phyloP scores from a whole-genome alignment of 2,797 vertebrate genomes.

The Helarctos malayanus region DNA sequence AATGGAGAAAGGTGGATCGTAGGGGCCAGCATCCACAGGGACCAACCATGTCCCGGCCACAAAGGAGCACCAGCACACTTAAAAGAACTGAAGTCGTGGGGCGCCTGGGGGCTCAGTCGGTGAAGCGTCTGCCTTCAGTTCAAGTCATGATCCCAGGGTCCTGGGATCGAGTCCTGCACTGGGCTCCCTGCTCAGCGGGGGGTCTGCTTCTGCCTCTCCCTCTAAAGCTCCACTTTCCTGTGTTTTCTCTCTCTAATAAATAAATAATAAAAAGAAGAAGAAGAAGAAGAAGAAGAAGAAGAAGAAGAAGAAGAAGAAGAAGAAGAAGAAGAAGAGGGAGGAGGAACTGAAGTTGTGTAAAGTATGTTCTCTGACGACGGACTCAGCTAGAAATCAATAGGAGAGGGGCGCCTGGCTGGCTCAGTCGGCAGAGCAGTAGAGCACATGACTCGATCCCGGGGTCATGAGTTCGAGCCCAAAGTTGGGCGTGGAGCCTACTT shows the following conservation, averaged over 20 bases:
- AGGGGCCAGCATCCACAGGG: accelerated
- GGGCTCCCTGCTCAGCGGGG: no score
- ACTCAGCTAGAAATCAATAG: not conserved
- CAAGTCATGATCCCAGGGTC: no score
- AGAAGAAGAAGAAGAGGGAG: no score
- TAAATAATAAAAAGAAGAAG: not conserved
- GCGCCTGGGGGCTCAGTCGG: not conserved
- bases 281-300: no score
- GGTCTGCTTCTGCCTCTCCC: no score
- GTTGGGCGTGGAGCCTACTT: not conserved
- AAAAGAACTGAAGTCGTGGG: not conserved
- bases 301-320: not conserved
- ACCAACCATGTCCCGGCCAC: accelerated
- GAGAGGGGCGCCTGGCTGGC: not conserved
- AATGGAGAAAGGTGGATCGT: accelerated
- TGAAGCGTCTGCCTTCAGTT: no score
- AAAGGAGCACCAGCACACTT: not conserved
- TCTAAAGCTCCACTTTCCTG: no score
- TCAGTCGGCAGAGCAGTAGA: not conserved
- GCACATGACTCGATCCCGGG: not conserved
- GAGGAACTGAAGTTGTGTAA: accelerated
- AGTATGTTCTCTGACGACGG: not conserved
- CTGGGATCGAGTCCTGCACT: no score
- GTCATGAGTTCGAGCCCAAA: not conserved
- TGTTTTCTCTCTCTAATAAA: no score